A percentile compares a stretch with the other conserved stretches of the same genome.
Conservation (phyloP, 2,888 invertebrate species). For the Agonopterix alstromeriana region DNA sequence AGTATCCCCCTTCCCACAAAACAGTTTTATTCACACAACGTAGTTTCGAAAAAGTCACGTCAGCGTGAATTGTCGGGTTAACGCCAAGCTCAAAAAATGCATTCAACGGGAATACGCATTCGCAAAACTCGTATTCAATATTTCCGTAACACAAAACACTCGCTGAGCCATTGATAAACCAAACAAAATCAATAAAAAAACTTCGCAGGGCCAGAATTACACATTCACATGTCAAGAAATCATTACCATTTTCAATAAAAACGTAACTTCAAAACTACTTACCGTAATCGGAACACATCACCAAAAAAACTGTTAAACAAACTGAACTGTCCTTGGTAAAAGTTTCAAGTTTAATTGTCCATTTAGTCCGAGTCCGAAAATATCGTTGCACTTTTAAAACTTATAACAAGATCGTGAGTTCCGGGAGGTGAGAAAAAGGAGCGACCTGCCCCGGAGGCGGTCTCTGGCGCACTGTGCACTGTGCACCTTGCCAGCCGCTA, state of each 20-base stretch:
- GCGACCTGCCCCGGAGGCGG: conserved; percentile 30
- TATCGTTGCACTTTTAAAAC: too few species aligned
- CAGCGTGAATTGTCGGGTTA: too few species aligned
- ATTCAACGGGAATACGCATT: too few species aligned
- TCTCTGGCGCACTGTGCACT: conserved; percentile 43
- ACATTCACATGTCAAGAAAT: conserved; percentile 13
- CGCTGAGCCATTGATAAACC: neutral
- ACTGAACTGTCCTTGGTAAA: too few species aligned
- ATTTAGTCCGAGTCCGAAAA: too few species aligned
- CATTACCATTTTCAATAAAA: conserved; percentile 5
- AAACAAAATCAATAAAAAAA: conserved; percentile 10
- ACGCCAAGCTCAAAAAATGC: too few species aligned
- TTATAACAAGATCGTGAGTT: neutral
- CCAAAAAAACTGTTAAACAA: neutral
- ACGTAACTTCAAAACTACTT: conserved; percentile 3
- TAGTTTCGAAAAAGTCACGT: too few species aligned
- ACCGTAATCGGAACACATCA: neutral
- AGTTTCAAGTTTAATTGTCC: too few species aligned
- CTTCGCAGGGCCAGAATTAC: conserved; percentile 7
- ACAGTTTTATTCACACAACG: too few species aligned
- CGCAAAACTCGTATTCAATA: too few species aligned
- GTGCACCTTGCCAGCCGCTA: conserved; percentile 30
- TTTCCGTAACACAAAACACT: neutral
- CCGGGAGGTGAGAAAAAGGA: conserved; percentile 12
- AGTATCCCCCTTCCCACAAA: too few species aligned